A percentile compares a stretch with the other conserved stretches of the same genome.
Evolutionary conservation across 2,888 invertebrate species (phyloP).

Genomic region (Diplolepis rosae): DNA sequence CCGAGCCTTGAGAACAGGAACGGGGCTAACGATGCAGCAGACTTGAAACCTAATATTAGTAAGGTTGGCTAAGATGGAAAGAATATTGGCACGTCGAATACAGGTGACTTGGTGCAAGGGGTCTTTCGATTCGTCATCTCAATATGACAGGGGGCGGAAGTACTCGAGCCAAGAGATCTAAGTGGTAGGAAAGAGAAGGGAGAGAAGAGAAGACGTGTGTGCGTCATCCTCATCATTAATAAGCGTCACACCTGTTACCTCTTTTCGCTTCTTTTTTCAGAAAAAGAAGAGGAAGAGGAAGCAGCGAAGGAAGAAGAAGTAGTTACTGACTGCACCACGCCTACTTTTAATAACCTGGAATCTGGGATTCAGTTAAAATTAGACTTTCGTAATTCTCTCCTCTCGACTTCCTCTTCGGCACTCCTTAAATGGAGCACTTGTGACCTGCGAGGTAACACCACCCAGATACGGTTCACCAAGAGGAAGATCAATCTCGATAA

Average conservation of each 20-base stretch:
- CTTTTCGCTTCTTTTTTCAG: slow-evolving; percentile 30
- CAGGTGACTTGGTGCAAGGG: slow-evolving; percentile 45
- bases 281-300: slow-evolving; percentile 27
- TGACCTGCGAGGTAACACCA: slow-evolving; percentile 29
- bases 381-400: slow-evolving; percentile 48
- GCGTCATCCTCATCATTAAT: slow-evolving; percentile 63
- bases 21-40: slow-evolving; percentile 27
- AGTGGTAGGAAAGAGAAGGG: slow-evolving; percentile 43
- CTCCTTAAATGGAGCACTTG: slow-evolving; percentile 49
- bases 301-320: slow-evolving; percentile 3
- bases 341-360: slow-evolving; percentile 72
- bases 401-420: slow-evolving; percentile 36
- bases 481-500: not conserved
- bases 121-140: slow-evolving; percentile 54
- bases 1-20: slow-evolving; percentile 19
- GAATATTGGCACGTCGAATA: slow-evolving; percentile 53
- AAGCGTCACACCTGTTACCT: slow-evolving; percentile 67
- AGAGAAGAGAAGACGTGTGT: not conserved
- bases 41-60: slow-evolving; percentile 52
- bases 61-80: slow-evolving; percentile 33
- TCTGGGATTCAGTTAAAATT: slow-evolving; percentile 69
- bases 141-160: slow-evolving; percentile 51
- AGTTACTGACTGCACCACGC: slow-evolving; percentile 50
- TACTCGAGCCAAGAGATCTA: slow-evolving; percentile 55
- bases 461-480: not conserved